These are phyloP conservation scores for Phylloscopus whistleri DNA, from an alignment of 2,113 vertebrate species.

Conservation along the genomic window DNA sequence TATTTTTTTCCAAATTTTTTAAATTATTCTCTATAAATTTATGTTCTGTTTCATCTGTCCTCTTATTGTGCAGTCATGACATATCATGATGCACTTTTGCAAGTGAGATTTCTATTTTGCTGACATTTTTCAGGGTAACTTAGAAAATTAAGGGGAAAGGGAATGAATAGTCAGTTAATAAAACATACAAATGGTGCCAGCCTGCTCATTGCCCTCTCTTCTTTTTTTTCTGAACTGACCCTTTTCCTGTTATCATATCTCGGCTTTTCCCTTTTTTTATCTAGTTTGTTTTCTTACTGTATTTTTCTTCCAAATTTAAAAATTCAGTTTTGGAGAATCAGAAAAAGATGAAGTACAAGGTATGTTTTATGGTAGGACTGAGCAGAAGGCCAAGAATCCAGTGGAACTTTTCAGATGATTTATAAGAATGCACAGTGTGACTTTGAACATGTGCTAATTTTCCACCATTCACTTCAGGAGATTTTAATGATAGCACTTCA, in stretches of 20 bases:
- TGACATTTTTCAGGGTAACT: neutral
- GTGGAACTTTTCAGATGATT: neutral
- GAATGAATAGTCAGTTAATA: neutral
- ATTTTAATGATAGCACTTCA: neutral
- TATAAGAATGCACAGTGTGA: neutral
- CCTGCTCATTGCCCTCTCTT: neutral
- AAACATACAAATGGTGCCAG: neutral
- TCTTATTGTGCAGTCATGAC: neutral
- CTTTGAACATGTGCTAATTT: neutral
- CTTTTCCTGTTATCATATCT: neutral
- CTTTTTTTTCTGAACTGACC: neutral
- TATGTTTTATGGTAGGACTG: neutral
- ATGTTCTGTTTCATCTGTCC: neutral
- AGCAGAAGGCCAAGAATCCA: neutral
- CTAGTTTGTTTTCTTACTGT: neutral
- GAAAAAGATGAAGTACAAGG: neutral
- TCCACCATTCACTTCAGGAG: neutral
- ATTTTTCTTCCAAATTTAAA: neutral
- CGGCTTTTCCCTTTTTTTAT: neutral
- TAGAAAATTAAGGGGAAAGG: neutral
- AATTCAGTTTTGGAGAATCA: neutral
- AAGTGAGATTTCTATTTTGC: neutral
- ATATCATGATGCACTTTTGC: neutral
- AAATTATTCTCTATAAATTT: slow-evolving; percentile 14
- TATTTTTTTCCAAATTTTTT: neutral